Conservation (phyloP, 92 coral and sea anemone genomes). For the Blastomussa wellsi region DNA sequence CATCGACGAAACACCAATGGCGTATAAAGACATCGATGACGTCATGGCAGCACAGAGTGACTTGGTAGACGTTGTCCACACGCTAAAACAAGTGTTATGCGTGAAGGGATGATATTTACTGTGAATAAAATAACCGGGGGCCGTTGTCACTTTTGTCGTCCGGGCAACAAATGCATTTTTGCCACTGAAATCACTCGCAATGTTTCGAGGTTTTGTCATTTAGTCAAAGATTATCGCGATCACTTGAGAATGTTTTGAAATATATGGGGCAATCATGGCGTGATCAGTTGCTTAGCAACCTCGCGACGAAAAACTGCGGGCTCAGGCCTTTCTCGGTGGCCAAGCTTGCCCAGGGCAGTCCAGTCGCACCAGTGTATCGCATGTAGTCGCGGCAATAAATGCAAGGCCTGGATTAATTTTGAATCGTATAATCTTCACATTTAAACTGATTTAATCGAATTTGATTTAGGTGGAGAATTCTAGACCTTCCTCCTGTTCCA, state of each 20-base stretch:
- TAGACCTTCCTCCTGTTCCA: too few species aligned
- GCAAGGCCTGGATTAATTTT: background rate
- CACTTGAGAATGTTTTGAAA: background rate
- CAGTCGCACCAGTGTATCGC: too few species aligned
- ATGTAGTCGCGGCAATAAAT: background rate
- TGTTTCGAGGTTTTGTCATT: too few species aligned
- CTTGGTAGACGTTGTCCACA: constrained; percentile 67
- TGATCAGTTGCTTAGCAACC: too few species aligned
- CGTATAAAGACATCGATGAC: constrained; percentile 85
- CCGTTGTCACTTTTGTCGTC: too few species aligned
- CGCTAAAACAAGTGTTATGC: constrained; percentile 71
- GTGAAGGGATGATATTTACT: constrained; percentile 59
- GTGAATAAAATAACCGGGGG: too few species aligned
- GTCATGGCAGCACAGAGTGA: constrained; percentile 89
- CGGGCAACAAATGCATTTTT: too few species aligned
- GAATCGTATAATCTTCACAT: background rate
- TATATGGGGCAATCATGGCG: too few species aligned
- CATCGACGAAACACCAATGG: constrained; percentile 88
- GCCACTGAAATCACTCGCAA: background rate
- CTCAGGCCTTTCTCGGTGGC: too few species aligned
- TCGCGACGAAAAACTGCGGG: too few species aligned
- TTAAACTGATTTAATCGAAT: background rate
- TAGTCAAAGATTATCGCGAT: background rate
- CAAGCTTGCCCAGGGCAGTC: background rate
- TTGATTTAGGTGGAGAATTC: too few species aligned